phyloP scores from a whole-genome alignment of 2,888 invertebrate species.

The Shargacucullia verbasci region DNA sequence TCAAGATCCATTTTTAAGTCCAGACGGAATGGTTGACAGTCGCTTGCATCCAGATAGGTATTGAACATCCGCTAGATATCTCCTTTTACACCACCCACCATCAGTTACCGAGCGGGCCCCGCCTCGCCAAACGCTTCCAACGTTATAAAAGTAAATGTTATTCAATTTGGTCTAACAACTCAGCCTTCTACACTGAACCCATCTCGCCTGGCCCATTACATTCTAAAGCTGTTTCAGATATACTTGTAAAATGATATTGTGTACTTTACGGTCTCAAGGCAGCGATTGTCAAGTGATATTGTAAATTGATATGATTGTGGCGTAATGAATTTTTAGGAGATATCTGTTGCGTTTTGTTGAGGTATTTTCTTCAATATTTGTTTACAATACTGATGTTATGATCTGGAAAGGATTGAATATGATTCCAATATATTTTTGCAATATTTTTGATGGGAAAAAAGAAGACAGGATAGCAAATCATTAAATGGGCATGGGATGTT shows the following conservation, averaged over 20 bases:
- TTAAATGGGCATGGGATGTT: no score
- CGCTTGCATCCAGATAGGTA: no score
- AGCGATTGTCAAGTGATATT: constrained; percentile 25
- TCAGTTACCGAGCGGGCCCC: background rate
- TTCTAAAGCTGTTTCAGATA: constrained; percentile 26
- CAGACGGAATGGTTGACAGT: no score
- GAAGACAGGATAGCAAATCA: no score
- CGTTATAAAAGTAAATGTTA: constrained; percentile 6
- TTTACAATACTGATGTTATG: no score
- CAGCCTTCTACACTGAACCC: background rate
- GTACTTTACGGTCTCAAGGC: constrained; percentile 15
- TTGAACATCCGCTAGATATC: no score
- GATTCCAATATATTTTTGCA: no score
- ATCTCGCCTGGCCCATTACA: constrained; percentile 12
- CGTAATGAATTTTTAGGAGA: constrained; percentile 14
- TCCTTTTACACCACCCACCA: background rate
- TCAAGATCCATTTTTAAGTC: no score
- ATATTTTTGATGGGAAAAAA: no score
- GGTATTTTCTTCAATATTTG: background rate
- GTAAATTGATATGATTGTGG: constrained; percentile 14
- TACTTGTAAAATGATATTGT: constrained; percentile 29
- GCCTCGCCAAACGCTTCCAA: background rate
- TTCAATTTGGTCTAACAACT: constrained; percentile 11
- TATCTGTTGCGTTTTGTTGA: constrained; percentile 20
- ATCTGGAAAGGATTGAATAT: no score